Percentiles rank a stretch among this genome's conserved stretches.
These are phyloP conservation scores for Riptortus pedestris DNA, from an alignment of 1,140 invertebrate genomes.

Conservation along the genomic window DNA sequence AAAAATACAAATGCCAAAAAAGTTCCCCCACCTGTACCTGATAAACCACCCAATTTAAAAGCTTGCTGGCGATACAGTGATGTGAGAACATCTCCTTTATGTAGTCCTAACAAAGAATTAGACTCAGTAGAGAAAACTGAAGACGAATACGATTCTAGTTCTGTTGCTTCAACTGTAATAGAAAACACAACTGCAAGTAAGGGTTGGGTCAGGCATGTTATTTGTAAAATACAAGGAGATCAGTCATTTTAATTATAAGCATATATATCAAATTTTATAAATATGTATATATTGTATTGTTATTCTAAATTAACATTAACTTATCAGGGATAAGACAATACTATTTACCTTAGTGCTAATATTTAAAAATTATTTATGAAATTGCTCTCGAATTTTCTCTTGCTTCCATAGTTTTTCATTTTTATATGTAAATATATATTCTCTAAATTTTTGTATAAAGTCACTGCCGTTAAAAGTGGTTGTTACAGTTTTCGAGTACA, in stretches of 20 bases:
- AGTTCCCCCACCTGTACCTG: constrained; percentile 36
- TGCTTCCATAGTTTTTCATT: constrained; percentile 9
- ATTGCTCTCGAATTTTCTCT: not conserved
- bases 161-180: constrained; percentile 39
- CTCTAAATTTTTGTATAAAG: constrained; percentile 1
- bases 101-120: constrained; percentile 27
- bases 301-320: not conserved
- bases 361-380: constrained; percentile 1
- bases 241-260: constrained; percentile 1
- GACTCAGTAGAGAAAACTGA: constrained; percentile 26
- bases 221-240: constrained; percentile 40
- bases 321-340: constrained; percentile 18
- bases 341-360: not conserved
- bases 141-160: constrained; percentile 40
- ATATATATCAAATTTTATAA: not conserved
- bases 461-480: not conserved
- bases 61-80: not conserved
- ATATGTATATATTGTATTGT: constrained; percentile 2
- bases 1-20: constrained; percentile 17
- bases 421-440: constrained; percentile 12
- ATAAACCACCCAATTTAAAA: constrained; percentile 33
- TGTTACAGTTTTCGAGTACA: constrained; percentile 1
- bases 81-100: not conserved
- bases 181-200: constrained; percentile 35
- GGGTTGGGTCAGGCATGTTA: constrained; percentile 44